Percentiles rank a stretch among this genome's conserved stretches.
These are phyloP conservation scores for Zoanthus solanderi DNA, from an alignment of 92 coral and sea anemone genomes.

Conservation along the genomic window DNA sequence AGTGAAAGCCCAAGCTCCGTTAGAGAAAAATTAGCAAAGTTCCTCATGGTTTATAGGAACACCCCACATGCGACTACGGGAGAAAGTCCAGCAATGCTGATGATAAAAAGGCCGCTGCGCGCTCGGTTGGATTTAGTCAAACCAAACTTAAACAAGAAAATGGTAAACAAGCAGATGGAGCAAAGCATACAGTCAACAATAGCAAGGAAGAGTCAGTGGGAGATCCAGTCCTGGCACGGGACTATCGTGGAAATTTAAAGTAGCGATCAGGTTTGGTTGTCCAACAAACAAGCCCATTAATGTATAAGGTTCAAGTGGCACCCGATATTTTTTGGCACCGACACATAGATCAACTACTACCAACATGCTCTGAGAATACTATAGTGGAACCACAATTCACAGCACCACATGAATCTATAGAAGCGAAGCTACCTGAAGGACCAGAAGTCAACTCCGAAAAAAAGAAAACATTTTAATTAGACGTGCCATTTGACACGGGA, in stretches of 20 bases:
- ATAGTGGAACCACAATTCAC: not conserved
- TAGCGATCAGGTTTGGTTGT: slow-evolving; percentile 34
- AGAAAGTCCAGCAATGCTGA: slow-evolving; percentile 7
- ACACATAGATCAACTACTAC: slow-evolving; percentile 21
- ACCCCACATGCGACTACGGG: slow-evolving; percentile 49
- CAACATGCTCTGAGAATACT: not conserved
- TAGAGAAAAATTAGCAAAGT: slow-evolving; percentile 31
- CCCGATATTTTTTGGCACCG: slow-evolving; percentile 21
- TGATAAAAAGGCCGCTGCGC: not conserved
- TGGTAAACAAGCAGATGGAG: not conserved
- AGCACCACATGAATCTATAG: not conserved
- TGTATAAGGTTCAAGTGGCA: slow-evolving; percentile 28
- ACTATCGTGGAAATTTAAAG: slow-evolving; percentile 11
- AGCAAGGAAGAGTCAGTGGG: not conserved
- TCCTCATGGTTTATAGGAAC: slow-evolving; percentile 33
- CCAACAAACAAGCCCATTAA: slow-evolving; percentile 18
- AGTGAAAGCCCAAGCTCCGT: slow-evolving; percentile 10
- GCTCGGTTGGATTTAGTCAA: slow-evolving; percentile 7
- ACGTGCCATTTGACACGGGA: no score
- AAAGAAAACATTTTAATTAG: not conserved
- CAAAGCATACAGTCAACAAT: not conserved
- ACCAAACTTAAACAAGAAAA: not conserved
- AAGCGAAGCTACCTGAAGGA: not conserved
- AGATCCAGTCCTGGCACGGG: slow-evolving; percentile 1
- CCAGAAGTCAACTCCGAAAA: slow-evolving; percentile 2